A percentile compares a stretch with the other conserved stretches of the same genome.
Conservation (phyloP, 2,113 vertebrate species). For the Gavia stellata region DNA sequence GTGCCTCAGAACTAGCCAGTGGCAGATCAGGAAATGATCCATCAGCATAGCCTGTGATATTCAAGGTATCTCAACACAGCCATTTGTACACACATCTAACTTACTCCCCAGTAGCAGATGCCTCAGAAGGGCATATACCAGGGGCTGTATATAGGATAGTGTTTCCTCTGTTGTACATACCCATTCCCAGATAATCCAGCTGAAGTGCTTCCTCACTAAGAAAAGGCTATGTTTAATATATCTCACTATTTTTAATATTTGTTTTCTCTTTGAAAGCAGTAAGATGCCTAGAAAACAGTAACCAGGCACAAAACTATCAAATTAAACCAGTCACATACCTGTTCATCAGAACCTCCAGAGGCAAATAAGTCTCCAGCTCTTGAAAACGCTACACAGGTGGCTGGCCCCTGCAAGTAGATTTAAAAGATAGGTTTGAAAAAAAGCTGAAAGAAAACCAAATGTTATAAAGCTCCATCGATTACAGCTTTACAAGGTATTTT, state of each 20-base stretch:
- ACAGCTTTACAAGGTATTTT: not conserved
- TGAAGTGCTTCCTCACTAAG: not conserved
- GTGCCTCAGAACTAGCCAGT: not conserved
- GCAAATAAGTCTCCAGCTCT: constrained; percentile 86
- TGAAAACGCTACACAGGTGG: constrained; percentile 87
- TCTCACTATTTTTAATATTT: not conserved
- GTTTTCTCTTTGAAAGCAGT: not conserved
- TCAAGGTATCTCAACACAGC: not conserved
- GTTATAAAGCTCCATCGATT: not conserved
- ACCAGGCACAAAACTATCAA: not conserved
- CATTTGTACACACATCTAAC: not conserved
- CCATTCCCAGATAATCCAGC: not conserved
- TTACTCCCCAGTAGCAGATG: not conserved
- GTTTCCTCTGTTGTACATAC: not conserved
- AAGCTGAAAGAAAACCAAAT: fast-evolving
- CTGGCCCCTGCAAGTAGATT: constrained; percentile 80
- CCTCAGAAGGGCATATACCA: not conserved
- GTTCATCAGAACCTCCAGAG: constrained; percentile 93
- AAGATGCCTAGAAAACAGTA: not conserved
- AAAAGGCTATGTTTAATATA: not conserved
- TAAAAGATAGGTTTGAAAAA: not conserved
- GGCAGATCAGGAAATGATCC: not conserved
- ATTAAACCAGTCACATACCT: constrained; percentile 70
- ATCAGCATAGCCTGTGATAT: not conserved
- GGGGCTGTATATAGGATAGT: not conserved